phyloP scores from a whole-genome alignment of 2,797 vertebrate genomes.

The Gadopsis marmoratus region DNA sequence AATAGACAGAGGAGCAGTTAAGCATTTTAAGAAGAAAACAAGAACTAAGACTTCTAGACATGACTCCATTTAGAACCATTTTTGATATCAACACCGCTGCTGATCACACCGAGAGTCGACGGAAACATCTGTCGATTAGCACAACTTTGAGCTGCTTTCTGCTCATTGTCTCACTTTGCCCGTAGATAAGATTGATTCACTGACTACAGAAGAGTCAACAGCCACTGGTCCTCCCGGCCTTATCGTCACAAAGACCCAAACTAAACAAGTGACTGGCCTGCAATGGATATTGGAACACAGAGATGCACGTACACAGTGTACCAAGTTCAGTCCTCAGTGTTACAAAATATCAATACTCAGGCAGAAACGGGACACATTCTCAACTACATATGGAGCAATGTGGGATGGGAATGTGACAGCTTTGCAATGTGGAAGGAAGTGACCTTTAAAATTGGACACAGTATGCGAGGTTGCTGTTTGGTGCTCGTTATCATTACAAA shows the following conservation, averaged over 20 bases:
- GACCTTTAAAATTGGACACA: not conserved
- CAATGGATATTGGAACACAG: not conserved
- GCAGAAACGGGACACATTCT: not conserved
- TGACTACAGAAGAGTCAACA: not conserved
- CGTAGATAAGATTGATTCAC: not conserved
- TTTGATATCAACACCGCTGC: not conserved
- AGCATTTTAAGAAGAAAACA: constrained; percentile 1
- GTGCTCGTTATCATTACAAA: not conserved
- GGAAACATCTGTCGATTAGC: not conserved
- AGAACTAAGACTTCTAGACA: not conserved
- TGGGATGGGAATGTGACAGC: not conserved
- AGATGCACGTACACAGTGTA: not conserved
- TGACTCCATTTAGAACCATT: not conserved
- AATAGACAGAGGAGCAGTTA: constrained; percentile 5
- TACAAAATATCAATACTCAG: not conserved
- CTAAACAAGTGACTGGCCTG: not conserved
- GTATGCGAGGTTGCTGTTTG: not conserved
- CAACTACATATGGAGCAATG: not conserved
- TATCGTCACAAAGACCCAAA: not conserved
- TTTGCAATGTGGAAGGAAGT: not conserved
- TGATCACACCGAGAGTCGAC: too few species aligned
- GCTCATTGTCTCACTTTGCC: not conserved
- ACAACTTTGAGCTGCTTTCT: not conserved
- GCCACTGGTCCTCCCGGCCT: not conserved
- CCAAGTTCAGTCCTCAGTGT: not conserved